Percentiles rank a stretch among this genome's conserved stretches.
phyloP scores from a whole-genome alignment of 1,140 invertebrate species.

The Lepeophtheirus salmonis region DNA sequence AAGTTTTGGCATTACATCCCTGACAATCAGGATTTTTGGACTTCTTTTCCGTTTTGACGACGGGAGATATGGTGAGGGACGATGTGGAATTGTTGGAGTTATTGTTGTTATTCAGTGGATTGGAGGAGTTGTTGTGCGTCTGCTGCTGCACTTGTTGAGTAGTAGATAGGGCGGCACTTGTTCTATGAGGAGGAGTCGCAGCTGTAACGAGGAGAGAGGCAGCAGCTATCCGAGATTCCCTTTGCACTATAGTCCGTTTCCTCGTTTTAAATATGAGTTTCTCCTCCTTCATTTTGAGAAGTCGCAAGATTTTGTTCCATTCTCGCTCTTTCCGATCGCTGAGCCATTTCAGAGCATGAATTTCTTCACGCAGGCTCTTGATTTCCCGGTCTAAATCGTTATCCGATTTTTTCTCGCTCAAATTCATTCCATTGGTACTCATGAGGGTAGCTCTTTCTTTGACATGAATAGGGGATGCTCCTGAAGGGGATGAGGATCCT shows the following conservation, averaged over 20 bases:
- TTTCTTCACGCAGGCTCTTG: background rate
- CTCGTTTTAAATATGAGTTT: background rate
- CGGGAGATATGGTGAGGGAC: background rate
- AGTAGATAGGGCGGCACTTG: background rate
- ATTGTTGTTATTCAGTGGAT: background rate
- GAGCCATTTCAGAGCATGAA: background rate
- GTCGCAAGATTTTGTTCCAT: slow-evolving; percentile 1
- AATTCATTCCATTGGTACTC: too few species aligned
- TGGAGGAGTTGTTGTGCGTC: background rate
- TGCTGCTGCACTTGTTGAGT: background rate
- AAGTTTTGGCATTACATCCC: slow-evolving; percentile 50
- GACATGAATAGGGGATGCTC: too few species aligned
- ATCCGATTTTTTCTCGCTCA: background rate
- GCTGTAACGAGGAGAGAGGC: background rate
- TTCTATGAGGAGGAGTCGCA: background rate
- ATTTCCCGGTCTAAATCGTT: background rate
- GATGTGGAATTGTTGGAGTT: background rate
- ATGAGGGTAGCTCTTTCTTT: too few species aligned
- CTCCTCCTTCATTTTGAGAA: background rate
- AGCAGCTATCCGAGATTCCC: background rate
- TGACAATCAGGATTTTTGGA: slow-evolving; percentile 37
- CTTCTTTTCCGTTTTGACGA: background rate
- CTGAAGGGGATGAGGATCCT: too few species aligned
- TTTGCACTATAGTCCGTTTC: background rate
- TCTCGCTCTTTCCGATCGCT: slow-evolving; percentile 1